Evolutionary conservation across 2,113 vertebrate genomes (phyloP), one percentile per base, ranked within the genome.

Genomic region (Erythrolamprus reginae): DNA sequence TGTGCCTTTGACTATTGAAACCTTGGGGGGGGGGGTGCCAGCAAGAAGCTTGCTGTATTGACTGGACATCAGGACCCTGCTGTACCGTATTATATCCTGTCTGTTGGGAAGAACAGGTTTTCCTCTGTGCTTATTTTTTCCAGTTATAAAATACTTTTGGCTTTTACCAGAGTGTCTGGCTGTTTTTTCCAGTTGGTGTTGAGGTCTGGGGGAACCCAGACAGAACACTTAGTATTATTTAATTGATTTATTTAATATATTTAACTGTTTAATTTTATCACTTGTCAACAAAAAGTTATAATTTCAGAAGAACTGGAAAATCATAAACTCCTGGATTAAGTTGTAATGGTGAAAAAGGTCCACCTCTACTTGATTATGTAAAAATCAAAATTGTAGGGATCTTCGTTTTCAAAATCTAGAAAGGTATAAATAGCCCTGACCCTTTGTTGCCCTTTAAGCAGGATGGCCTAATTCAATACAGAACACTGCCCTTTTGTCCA

Each of bases 401-500:
- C 7, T 42, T 8, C 38, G 17, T 38, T 77, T 77, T 77, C 70
- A 77, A 77, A 77, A 77, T 21, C 33, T 77, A 77, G 33, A 38
- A 77, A 38, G 1, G 17, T 92, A 77, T 10, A 89, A 28, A 86
- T 87, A 92, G 56, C 38, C 82, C 65, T 84, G 92, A 61, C 89
- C 90, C 23, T 91, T 86, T 33, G 42, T 83, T 87, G 91, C 92
- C 84, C 91, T 91, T 82, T 13, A 42, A 53, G 90, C 84, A 84
- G 45, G 33, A 89, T 95, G 88, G 82, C 24, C 84, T 89, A 61
- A 52, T 92, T 93, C 58, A 92, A 2, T 6, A 70, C 85, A 47
- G 89, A 61, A 91, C 38, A 33, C 50, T 17, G 33, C 53, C 23
- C 38, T 48, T 53, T 89, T 61, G 83, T 84, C 89, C 90, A 90